Percentiles rank a stretch among this genome's conserved stretches.
Conservation (phyloP, 1,140 invertebrate species). For the Cherax quadricarinatus region DNA sequence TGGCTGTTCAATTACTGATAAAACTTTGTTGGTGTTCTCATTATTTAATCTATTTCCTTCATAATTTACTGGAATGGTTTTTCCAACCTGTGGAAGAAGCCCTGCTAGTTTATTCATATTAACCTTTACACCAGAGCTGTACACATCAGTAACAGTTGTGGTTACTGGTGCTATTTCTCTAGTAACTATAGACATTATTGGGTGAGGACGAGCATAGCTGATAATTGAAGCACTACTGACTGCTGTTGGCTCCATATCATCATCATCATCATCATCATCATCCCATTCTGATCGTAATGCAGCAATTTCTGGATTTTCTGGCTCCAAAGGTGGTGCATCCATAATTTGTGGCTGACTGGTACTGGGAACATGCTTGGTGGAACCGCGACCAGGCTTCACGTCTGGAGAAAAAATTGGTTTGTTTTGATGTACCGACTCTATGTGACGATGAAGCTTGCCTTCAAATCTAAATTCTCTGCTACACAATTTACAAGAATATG, state of each 20-base stretch:
- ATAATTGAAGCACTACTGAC: background rate
- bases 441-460: slow-evolving; percentile 72
- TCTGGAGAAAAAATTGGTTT: slow-evolving; percentile 72
- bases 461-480: slow-evolving; percentile 72
- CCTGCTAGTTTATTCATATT: slow-evolving; percentile 73
- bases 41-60: slow-evolving; percentile 19
- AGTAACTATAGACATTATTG: slow-evolving; percentile 60
- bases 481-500: slow-evolving; percentile 73
- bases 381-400: slow-evolving; percentile 72
- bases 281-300: slow-evolving; percentile 73
- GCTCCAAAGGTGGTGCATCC: background rate
- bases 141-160: slow-evolving; percentile 64
- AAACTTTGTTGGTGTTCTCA: slow-evolving; percentile 19
- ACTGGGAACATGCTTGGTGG: background rate
- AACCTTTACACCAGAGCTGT: slow-evolving; percentile 68
- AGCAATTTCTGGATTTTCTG: slow-evolving; percentile 72
- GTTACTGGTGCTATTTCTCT: slow-evolving; percentile 69
- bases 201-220: background rate
- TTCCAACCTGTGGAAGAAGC: slow-evolving; percentile 47
- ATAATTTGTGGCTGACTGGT: background rate
- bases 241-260: background rate
- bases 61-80: slow-evolving; percentile 20
- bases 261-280: slow-evolving; percentile 69
- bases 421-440: slow-evolving; percentile 72
- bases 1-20: background rate